Conservation (phyloP, 2,113 vertebrate genomes). For the Oenanthe oenanthe region DNA sequence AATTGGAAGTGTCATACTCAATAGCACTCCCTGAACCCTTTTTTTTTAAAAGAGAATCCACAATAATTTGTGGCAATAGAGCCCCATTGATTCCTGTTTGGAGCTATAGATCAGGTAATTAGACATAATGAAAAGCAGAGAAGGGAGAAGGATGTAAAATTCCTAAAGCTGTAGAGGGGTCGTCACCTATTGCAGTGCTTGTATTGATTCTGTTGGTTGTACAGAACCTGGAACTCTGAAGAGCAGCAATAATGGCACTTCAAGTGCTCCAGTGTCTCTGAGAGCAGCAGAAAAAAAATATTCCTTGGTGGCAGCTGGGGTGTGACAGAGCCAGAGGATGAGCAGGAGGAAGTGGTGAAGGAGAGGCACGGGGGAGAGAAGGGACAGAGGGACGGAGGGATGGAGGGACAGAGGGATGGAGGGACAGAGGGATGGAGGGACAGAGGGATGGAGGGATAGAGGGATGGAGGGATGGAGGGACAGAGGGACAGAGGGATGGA, state of each 20-base stretch:
- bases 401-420: too few relatives aligned
- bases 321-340: neutral
- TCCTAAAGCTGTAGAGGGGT: neutral
- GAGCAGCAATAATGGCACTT: neutral
- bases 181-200: neutral
- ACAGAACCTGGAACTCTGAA: neutral
- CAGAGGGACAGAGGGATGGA: too few relatives aligned
- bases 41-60: neutral
- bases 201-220: neutral
- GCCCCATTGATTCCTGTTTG: constrained; percentile 51
- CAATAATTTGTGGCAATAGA: constrained; percentile 41
- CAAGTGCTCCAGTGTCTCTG: neutral
- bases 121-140: constrained; percentile 6
- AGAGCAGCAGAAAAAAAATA: neutral
- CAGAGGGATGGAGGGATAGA: too few relatives aligned
- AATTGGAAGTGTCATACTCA: constrained; percentile 58
- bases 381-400: too few relatives aligned
- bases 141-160: neutral
- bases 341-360: accelerated
- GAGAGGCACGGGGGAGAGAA: neutral
- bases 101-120: constrained; percentile 41
- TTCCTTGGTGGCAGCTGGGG: accelerated
- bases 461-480: too few relatives aligned
- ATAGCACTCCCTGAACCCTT: constrained; percentile 15
- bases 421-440: too few relatives aligned